Conservation (phyloP, 2,888 invertebrate species). For the Cheilosia vulpina region DNA sequence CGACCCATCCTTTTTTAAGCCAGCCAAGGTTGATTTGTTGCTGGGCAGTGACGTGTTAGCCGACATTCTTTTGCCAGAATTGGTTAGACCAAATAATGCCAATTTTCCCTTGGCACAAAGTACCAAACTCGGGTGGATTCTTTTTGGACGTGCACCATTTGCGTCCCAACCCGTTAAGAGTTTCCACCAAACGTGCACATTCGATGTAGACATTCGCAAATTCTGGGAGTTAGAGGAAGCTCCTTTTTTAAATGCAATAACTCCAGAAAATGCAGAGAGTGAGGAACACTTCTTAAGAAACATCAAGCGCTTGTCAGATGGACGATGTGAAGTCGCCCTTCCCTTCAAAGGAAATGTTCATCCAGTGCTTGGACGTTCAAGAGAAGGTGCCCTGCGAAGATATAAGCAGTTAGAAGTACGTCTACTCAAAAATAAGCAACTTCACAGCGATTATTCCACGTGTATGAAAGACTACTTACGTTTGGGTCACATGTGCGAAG, state of each 20-base stretch:
- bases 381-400: constrained; percentile 13
- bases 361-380: constrained; percentile 26
- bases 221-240: constrained; percentile 8
- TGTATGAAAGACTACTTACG: constrained; percentile 21
- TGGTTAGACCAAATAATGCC: background rate
- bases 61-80: constrained; percentile 15
- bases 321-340: constrained; percentile 18
- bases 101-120: constrained; percentile 7
- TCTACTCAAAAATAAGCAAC: background rate
- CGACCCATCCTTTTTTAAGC: constrained; percentile 19
- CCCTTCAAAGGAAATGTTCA: constrained; percentile 46
- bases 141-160: constrained; percentile 1
- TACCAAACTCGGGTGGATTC: constrained; percentile 9
- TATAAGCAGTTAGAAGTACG: constrained; percentile 16
- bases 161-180: background rate
- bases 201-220: background rate
- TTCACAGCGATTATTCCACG: background rate
- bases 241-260: background rate
- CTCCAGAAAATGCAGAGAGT: constrained; percentile 27
- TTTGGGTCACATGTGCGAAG: constrained; percentile 30
- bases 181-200: too few relatives aligned
- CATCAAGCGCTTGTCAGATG: background rate
- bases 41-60: constrained; percentile 15
- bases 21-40: constrained; percentile 20
- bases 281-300: constrained; percentile 10